Evolutionary conservation across 2,888 invertebrate species (phyloP).

Genomic region (Gibbula magus): DNA sequence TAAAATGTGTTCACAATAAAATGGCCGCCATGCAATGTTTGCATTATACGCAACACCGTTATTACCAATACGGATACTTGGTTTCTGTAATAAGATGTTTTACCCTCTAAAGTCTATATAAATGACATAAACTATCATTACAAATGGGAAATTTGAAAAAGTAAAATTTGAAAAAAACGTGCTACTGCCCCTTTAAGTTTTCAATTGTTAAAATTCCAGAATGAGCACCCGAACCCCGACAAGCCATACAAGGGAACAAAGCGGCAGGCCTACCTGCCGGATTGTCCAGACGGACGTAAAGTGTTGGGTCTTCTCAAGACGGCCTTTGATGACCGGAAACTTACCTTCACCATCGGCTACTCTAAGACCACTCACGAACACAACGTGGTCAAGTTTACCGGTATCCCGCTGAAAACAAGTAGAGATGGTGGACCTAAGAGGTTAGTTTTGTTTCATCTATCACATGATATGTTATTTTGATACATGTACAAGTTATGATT

Average conservation of each 20-base stretch:
- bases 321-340: constrained; percentile 55
- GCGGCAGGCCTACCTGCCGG: constrained; percentile 60
- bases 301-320: constrained; percentile 50
- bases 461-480: no score
- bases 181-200: no score
- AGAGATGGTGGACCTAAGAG: constrained; percentile 44
- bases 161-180: no score
- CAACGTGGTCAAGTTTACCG: constrained; percentile 62
- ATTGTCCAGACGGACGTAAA: constrained; percentile 56
- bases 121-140: no score
- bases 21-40: no score
- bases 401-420: constrained; percentile 59
- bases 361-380: constrained; percentile 64
- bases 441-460: constrained; percentile 32
- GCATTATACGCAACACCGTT: no score
- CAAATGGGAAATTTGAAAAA: no score
- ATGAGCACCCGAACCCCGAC: constrained; percentile 60
- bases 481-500: no score
- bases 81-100: no score
- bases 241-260: constrained; percentile 50
- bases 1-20: no score
- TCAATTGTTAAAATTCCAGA: constrained; percentile 22
- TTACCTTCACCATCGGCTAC: constrained; percentile 64
- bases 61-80: no score
- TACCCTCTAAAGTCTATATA: no score